Base-by-base conservation (phyloP, 2,797 vertebrate species). In the Arctocebus calabarensis region DNA sequence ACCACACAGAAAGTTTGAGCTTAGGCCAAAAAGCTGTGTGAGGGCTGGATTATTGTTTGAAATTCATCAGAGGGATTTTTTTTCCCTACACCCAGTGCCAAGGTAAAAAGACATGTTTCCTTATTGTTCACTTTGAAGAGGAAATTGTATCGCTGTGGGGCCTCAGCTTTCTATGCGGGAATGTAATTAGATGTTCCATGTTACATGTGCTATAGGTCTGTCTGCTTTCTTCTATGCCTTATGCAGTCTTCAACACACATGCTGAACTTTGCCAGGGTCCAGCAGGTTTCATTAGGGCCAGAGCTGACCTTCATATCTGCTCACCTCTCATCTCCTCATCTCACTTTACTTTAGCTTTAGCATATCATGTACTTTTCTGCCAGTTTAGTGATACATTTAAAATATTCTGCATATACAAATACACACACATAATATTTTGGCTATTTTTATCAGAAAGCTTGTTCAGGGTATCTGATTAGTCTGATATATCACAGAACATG, bases 1-100 rank as follows among this genome's bases (percentile, higher is more conserved):
- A 95, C 59, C 32, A 75, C 73, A 34, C 40, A 89, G 74, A 89
- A 91, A 73, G 40, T 92, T 95, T 91, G 64, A 95, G 77, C 27
- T 93, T 87, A 20, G 40, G 59, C 55, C 73, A 94, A 84, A 74
- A 87, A 17, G 59, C 61, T 84, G 29, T 68, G 78, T 78, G 1
- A 73, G 34, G 34, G 17, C 22, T 59, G 34, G 10, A 25, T 90
- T 79, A n/a, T 12, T 34, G 23, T 83, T 86, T 3, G 45, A 78
- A 45, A 52, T 43, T 90, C 62, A 78, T 87, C 29, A 66, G 27
- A 89, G 40, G 77, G 0, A n/a, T 37, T 61, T 23, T 74, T 57
- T 17, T 2, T 16, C n/a, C 27, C 16, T 71, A 13, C 20, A 52
- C 20, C 43, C 75, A 85, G 5, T 82, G 74, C 52, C 25, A 75